These are phyloP conservation scores for Cacatua alba DNA, from an alignment of 2,113 vertebrate genomes.

Conservation along the genomic window DNA sequence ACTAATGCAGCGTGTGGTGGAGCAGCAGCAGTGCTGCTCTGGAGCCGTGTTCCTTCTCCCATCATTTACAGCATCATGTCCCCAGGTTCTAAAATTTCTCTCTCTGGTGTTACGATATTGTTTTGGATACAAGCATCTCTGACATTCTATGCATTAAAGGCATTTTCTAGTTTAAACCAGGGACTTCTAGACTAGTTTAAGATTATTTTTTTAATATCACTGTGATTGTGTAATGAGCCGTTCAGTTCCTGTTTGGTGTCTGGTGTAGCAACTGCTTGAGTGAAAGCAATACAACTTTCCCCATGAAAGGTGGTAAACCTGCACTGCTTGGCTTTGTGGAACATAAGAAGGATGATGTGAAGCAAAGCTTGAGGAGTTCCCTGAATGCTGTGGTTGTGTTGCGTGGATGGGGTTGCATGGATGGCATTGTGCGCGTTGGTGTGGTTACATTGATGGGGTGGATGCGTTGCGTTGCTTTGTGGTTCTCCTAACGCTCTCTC, in stretches of 20 bases:
- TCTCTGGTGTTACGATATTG: not conserved
- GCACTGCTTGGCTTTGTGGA: not conserved
- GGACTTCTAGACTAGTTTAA: not conserved
- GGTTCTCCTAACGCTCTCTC: slow-evolving; percentile 37
- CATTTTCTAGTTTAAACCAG: not conserved
- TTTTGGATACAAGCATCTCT: not conserved
- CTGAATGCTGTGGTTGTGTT: not conserved
- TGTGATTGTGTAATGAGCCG: not conserved
- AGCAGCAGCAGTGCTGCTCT: not conserved
- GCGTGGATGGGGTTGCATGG: too few species aligned
- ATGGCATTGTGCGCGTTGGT: not conserved
- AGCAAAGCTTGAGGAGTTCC: not conserved
- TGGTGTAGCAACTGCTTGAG: not conserved
- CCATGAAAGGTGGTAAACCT: not conserved
- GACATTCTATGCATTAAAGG: not conserved
- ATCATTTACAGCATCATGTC: accelerated
- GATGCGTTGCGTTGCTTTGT: not conserved
- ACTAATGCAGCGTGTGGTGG: not conserved
- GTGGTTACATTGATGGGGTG: not conserved
- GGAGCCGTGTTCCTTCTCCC: not conserved
- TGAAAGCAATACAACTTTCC: not conserved
- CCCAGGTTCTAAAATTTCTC: not conserved
- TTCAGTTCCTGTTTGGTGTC: not conserved
- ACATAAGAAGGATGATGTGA: not conserved
- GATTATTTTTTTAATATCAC: not conserved